Conservation (phyloP, 2,888 invertebrate genomes). For the Poecilobothrus nobilitatus region DNA sequence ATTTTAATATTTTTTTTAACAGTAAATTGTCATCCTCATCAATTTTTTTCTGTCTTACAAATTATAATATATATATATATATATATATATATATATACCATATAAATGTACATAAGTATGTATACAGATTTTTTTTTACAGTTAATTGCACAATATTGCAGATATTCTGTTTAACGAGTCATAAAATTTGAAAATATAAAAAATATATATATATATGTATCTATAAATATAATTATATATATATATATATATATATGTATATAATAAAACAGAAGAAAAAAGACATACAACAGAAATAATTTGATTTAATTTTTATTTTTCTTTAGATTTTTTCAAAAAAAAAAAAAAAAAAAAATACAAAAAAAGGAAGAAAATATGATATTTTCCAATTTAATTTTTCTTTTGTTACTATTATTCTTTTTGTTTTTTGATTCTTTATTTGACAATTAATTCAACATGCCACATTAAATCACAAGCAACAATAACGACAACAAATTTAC, state of each 20-base stretch:
- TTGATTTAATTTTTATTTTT: neutral
- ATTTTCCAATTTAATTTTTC: neutral
- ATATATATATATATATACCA: too few relatives aligned
- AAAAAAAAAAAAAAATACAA: too few relatives aligned
- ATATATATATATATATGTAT: too few relatives aligned
- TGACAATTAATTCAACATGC: conserved; percentile 1
- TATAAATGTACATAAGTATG: too few relatives aligned
- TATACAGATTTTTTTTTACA: neutral
- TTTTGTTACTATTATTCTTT: neutral
- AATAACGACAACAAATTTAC: neutral
- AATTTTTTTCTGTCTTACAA: neutral
- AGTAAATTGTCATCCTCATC: neutral
- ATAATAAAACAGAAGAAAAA: too few relatives aligned
- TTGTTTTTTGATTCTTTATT: neutral
- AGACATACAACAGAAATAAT: too few relatives aligned
- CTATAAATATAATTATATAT: too few relatives aligned
- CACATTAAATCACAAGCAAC: neutral
- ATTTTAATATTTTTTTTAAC: neutral
- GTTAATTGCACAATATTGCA: conserved; percentile 1
- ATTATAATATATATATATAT: too few relatives aligned
- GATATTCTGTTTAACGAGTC: neutral
- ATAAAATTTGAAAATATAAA: neutral
- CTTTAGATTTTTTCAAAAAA: neutral
- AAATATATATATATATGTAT: too few relatives aligned
- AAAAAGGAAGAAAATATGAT: too few relatives aligned